Percentiles rank a stretch among this genome's conserved stretches.
These are phyloP conservation scores for Valencia hispanica DNA, from an alignment of 2,797 vertebrate species.

Conservation along the genomic window DNA sequence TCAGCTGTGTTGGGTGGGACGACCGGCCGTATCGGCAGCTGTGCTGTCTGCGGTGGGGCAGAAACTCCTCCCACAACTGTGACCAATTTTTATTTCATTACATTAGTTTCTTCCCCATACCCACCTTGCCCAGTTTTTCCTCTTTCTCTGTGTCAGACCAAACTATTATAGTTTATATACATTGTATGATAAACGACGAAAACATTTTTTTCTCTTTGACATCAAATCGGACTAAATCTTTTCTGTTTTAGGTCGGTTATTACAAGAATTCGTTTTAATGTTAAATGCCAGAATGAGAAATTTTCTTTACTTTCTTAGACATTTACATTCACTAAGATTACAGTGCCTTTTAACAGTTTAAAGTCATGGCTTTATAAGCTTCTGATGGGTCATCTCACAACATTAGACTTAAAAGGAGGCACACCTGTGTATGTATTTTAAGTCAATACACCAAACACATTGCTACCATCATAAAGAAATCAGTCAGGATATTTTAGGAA, in stretches of 20 bases:
- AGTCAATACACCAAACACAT: background rate
- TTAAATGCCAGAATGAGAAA: background rate
- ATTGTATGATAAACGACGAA: too few species aligned
- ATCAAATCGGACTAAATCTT: background rate
- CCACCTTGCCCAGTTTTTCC: too few species aligned
- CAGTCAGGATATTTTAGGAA: background rate
- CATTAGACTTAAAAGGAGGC: too few species aligned
- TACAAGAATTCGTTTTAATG: background rate
- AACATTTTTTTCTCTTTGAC: background rate
- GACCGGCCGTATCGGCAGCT: background rate
- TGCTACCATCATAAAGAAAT: background rate
- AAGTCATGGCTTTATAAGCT: background rate
- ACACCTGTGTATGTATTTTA: too few species aligned
- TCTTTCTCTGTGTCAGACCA: too few species aligned
- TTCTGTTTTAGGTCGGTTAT: background rate
- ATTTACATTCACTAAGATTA: too few species aligned
- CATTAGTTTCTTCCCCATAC: background rate
- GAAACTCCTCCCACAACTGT: background rate
- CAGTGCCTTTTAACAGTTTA: background rate
- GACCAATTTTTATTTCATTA: background rate
- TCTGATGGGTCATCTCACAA: background rate
- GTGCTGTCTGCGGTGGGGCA: background rate
- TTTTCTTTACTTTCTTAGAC: too few species aligned
- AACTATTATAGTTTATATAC: too few species aligned
- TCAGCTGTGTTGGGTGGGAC: slow-evolving; percentile 2